phyloP scores from a whole-genome alignment of 2,888 invertebrate genomes.

The Panopea generosa region DNA sequence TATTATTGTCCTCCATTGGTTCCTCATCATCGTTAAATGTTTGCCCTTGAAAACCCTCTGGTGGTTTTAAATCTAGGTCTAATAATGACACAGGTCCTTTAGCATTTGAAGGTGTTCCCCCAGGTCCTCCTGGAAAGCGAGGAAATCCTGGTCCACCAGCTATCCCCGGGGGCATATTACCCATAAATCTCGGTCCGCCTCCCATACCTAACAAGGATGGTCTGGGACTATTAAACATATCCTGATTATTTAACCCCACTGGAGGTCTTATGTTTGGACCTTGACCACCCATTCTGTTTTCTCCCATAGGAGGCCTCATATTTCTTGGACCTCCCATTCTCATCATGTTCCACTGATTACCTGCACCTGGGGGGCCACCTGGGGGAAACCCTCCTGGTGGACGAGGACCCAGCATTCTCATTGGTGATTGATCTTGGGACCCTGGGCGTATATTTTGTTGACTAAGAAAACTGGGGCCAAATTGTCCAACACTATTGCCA shows the following conservation, averaged over 20 bases:
- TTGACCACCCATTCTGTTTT: conserved; percentile 40
- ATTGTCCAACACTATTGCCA: conserved; percentile 14
- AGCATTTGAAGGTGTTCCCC: conserved; percentile 42
- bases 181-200: conserved; percentile 53
- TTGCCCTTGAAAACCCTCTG: conserved; percentile 36
- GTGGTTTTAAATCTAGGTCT: conserved; percentile 54
- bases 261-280: conserved; percentile 58
- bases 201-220: conserved; percentile 52
- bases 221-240: conserved; percentile 58
- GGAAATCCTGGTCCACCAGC: conserved; percentile 53
- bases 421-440: conserved; percentile 24
- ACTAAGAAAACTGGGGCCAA: background rate
- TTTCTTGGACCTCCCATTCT: conserved; percentile 49
- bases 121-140: conserved; percentile 40
- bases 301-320: conserved; percentile 36
- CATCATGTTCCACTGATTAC: conserved; percentile 53
- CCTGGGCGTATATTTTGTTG: conserved; percentile 24
- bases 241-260: conserved; percentile 29
- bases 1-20: conserved; percentile 25
- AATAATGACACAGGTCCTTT: conserved; percentile 50
- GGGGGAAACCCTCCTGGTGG: conserved; percentile 44
- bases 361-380: conserved; percentile 42
- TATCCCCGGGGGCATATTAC: conserved; percentile 40
- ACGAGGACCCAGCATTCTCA: conserved; percentile 31
- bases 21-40: conserved; percentile 37